Evolutionary conservation across 2,888 invertebrate species (phyloP).

Genomic region (Smittia sp.): DNA sequence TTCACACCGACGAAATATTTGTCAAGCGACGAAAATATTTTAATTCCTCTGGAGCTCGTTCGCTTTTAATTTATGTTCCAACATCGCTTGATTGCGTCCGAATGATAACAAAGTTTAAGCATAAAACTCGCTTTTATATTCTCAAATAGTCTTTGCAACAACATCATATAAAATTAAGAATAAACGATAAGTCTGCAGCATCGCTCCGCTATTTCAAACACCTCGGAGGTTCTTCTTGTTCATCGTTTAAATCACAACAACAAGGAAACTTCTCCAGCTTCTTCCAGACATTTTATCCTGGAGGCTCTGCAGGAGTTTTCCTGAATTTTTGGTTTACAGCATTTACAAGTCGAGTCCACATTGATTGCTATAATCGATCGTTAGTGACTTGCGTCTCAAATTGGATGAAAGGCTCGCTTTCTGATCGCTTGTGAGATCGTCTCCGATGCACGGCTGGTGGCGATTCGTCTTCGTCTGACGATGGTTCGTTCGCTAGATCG

Average conservation of each 20-base stretch:
- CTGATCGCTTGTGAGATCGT: slow-evolving; percentile 53
- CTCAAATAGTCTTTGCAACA: too few species aligned
- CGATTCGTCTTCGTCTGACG: slow-evolving; percentile 25
- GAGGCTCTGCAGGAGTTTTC: not conserved
- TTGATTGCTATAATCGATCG: slow-evolving; percentile 35
- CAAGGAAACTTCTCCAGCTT: not conserved
- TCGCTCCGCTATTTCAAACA: too few species aligned
- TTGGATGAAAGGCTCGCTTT: slow-evolving; percentile 52
- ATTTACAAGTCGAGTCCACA: slow-evolving; percentile 11
- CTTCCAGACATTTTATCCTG: not conserved
- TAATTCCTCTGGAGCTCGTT: too few species aligned
- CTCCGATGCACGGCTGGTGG: not conserved
- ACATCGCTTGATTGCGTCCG: too few species aligned
- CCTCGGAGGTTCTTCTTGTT: not conserved
- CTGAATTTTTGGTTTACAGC: slow-evolving; percentile 37
- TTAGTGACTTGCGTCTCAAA: slow-evolving; percentile 42
- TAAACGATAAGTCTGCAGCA: too few species aligned
- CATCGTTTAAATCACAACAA: not conserved
- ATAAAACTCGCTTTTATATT: too few species aligned
- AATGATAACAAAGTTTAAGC: too few species aligned
- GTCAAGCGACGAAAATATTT: too few species aligned
- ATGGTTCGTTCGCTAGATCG: slow-evolving; percentile 46
- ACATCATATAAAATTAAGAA: too few species aligned
- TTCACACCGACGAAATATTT: too few species aligned
- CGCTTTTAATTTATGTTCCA: too few species aligned